Evolutionary conservation across 2,888 invertebrate genomes (phyloP).

Genomic region (Cistogaster globosa): DNA sequence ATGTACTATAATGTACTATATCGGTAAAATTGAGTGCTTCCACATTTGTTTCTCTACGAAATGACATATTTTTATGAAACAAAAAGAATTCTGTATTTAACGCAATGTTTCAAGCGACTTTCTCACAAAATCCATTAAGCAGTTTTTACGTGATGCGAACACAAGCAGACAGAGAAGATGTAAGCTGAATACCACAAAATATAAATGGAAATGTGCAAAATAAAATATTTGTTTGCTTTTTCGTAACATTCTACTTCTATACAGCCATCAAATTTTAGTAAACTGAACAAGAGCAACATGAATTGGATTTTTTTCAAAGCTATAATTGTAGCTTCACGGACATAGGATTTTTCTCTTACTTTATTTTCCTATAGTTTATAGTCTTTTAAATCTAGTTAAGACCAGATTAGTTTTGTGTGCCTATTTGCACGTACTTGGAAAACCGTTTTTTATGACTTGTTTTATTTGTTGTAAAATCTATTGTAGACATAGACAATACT

Average conservation of each 20-base stretch:
- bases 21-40: too few species aligned
- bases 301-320: slow-evolving; percentile 33
- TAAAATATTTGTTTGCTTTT: not conserved
- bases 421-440: slow-evolving; percentile 63
- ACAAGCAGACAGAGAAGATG: too few species aligned
- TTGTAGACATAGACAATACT: slow-evolving; percentile 4
- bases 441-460: slow-evolving; percentile 43
- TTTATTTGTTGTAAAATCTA: slow-evolving; percentile 54
- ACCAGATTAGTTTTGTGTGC: slow-evolving; percentile 60
- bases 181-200: too few species aligned
- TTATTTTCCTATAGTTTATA: slow-evolving; percentile 49
- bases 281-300: not conserved
- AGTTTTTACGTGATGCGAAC: too few species aligned
- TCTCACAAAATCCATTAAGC: too few species aligned
- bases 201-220: not conserved
- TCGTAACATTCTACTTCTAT: not conserved
- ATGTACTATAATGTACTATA: too few species aligned
- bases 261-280: slow-evolving; percentile 39
- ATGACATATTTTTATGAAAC: too few species aligned
- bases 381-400: slow-evolving; percentile 37
- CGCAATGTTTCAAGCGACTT: too few species aligned
- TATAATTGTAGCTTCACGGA: not conserved
- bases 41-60: too few species aligned
- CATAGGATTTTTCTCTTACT: slow-evolving; percentile 21
- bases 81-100: too few species aligned